Evolutionary conservation across 2,797 vertebrate species (phyloP).

Genomic region (Aythya fuligula): DNA sequence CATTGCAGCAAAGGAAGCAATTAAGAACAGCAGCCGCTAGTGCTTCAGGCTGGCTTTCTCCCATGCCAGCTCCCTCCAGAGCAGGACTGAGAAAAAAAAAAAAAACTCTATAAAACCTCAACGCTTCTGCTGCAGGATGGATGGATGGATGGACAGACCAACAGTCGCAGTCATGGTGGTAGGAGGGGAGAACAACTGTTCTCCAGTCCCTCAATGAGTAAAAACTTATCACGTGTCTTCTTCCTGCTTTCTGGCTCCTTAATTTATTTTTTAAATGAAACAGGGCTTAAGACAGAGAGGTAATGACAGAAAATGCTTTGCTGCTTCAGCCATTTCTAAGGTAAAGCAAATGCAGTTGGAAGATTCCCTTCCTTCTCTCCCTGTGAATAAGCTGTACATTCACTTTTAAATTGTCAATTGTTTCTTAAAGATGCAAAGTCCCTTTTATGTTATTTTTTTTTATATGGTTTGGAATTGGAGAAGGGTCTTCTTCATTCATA

Average conservation of each 20-base stretch:
- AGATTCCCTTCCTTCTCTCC: slow-evolving; percentile 67
- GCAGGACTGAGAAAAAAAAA: slow-evolving; percentile 75
- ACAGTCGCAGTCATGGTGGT: slow-evolving; percentile 58
- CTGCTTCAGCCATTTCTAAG: slow-evolving; percentile 67
- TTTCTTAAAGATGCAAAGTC: slow-evolving; percentile 77
- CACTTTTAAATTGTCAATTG: slow-evolving; percentile 73
- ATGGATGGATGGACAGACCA: slow-evolving; percentile 67
- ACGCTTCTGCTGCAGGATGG: slow-evolving; percentile 72
- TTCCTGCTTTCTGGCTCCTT: slow-evolving; percentile 81
- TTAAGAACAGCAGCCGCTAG: slow-evolving; percentile 96
- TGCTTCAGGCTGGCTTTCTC: slow-evolving; percentile 60
- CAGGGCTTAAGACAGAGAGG: slow-evolving; percentile 72
- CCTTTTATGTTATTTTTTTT: slow-evolving; percentile 49
- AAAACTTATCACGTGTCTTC: slow-evolving; percentile 80
- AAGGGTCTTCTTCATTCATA: slow-evolving; percentile 71
- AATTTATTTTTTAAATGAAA: slow-evolving; percentile 82
- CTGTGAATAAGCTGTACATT: slow-evolving; percentile 76
- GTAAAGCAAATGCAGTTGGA: slow-evolving; percentile 74
- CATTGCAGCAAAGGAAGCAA: slow-evolving; percentile 91
- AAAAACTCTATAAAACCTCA: slow-evolving; percentile 73
- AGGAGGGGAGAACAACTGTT: slow-evolving; percentile 44
- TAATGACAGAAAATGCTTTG: slow-evolving; percentile 71
- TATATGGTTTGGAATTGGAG: slow-evolving; percentile 77
- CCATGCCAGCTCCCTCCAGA: slow-evolving; percentile 61
- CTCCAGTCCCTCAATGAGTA: slow-evolving; percentile 71